These are phyloP conservation scores for Crepidodera aurea DNA, from an alignment of 2,888 invertebrate genomes.

Conservation along the genomic window DNA sequence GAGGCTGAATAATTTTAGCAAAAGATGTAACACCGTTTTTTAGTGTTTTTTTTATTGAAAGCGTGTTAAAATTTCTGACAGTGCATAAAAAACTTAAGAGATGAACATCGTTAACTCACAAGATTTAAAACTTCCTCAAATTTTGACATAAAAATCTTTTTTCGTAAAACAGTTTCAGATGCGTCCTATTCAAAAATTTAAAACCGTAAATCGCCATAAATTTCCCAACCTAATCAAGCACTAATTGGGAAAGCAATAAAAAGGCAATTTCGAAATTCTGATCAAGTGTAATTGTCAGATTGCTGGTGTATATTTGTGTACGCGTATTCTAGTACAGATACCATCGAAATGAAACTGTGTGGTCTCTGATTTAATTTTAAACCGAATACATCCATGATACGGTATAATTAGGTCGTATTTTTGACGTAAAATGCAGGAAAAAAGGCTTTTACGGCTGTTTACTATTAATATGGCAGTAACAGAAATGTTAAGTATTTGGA, in stretches of 20 bases:
- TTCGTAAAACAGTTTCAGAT: not conserved
- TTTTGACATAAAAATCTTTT: not conserved
- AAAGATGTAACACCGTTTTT: too few relatives aligned
- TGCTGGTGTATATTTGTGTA: slow-evolving; percentile 12
- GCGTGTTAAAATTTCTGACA: too few relatives aligned
- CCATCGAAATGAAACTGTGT: slow-evolving; percentile 29
- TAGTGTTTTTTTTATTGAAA: too few relatives aligned
- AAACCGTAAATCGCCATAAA: not conserved
- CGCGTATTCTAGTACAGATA: slow-evolving; percentile 15
- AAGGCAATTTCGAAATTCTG: slow-evolving; percentile 20
- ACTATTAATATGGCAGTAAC: not conserved
- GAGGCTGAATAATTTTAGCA: too few relatives aligned
- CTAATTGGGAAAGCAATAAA: slow-evolving; percentile 35
- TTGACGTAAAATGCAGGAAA: not conserved
- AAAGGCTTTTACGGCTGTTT: not conserved
- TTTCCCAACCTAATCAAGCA: slow-evolving; percentile 1
- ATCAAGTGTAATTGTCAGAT: slow-evolving; percentile 27
- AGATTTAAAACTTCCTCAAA: not conserved
- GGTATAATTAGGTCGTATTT: slow-evolving; percentile 8
- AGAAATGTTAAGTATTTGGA: not conserved
- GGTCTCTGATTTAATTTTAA: slow-evolving; percentile 22
- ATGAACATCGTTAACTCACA: too few relatives aligned
- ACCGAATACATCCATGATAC: not conserved
- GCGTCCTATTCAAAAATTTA: not conserved
- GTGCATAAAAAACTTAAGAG: too few relatives aligned